Evolutionary conservation across 2,888 invertebrate species (phyloP), one percentile per base, ranked within the genome.

Genomic region (Sphaerophoria taeniata): DNA sequence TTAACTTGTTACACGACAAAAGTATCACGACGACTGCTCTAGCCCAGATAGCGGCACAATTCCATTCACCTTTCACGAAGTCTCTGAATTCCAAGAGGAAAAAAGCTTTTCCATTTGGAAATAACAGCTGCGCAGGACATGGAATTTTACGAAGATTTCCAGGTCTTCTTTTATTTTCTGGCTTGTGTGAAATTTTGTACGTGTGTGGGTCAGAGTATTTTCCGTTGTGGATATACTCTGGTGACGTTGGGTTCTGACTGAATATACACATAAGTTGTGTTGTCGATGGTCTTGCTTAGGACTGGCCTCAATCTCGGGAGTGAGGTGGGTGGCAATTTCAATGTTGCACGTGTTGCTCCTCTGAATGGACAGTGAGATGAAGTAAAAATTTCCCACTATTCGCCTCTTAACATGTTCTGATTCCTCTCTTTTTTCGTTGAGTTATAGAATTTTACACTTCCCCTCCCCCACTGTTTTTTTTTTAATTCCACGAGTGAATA

Each of bases 31-130:
- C 81, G 85, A 85, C 85, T 85, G 85, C 69, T 81, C 24, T 81
- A 77, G 72, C 81, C 81, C 85, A 77, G 85, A 81, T 81, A 85
- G 85, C 76, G 81, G 76, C 85, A 81, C 81, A 85, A 77, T 85
- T 85, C 85, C 85, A 85, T 81, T 85, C 81, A 81, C 81, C 81
- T 85, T 73, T 74, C 47, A 47, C 58, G 58, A 70, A 81, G 63
- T 45, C 76, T 70, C 47, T 70, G 33, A 77, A 70, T 85, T 85
- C 85, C 85, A 85, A 70, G 60, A 67, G 61, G 71, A 45, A 63
- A 11, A 72, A 56, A 85, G 85, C 81, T 85, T 70, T 69, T 49
- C 55, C 65, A 11, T 5, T 3, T 67, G 39, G 16, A 67, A 53
- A 53, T 5, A 14, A 1, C 0, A 0, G n/a, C 2, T 53, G 67